Conservation (phyloP, 2,113 vertebrate genomes). For the Meles meles region DNA sequence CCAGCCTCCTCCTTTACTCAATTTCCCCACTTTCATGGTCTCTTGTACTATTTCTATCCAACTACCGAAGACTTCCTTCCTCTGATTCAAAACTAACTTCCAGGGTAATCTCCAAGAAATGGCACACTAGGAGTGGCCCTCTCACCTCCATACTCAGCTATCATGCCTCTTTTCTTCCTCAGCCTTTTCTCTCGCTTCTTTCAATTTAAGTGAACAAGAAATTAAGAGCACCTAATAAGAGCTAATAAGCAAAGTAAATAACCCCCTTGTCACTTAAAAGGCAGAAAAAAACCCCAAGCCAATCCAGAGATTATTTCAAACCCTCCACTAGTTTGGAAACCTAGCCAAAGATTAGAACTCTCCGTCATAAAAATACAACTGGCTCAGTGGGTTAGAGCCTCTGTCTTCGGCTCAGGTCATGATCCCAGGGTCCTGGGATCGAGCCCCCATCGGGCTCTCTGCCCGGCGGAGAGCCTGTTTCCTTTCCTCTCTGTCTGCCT, state of each 20-base stretch:
- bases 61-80: slow-evolving; percentile 53
- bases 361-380: not conserved
- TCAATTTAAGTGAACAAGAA: not conserved
- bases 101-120: slow-evolving; percentile 43
- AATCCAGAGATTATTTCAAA: slow-evolving; percentile 35
- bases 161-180: not conserved
- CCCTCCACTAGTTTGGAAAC: not conserved
- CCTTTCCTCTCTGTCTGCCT: no score
- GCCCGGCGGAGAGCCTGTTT: no score
- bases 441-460: no score
- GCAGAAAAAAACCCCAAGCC: not conserved
- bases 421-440: no score
- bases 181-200: not conserved
- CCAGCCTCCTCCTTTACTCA: not conserved
- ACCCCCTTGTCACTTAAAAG: not conserved
- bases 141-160: not conserved
- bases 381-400: no score
- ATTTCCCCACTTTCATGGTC: slow-evolving; percentile 4
- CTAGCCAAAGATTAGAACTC: not conserved
- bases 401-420: no score
- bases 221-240: not conserved
- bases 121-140: not conserved
- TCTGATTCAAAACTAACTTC: slow-evolving; percentile 48
- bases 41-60: slow-evolving; percentile 3
- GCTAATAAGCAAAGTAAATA: not conserved